Evolutionary conservation across 2,113 vertebrate species (phyloP).

Genomic region (Psilopsiagon aurifrons): DNA sequence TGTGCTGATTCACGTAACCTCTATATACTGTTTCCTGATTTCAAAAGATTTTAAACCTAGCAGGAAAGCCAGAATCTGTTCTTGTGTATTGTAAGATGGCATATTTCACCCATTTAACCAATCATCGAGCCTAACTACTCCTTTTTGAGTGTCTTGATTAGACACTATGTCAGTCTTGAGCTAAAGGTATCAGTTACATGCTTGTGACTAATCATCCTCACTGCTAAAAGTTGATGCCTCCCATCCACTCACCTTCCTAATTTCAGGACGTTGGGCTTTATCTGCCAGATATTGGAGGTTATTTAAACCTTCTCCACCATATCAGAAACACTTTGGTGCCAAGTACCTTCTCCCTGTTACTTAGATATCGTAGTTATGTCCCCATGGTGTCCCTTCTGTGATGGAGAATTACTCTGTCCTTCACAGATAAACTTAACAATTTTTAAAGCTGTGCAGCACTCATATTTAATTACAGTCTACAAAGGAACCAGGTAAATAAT

Average conservation of each 20-base stretch:
- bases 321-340: neutral
- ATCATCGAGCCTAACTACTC: neutral
- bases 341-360: neutral
- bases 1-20: neutral
- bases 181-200: neutral
- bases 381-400: neutral
- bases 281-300: neutral
- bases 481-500: neutral
- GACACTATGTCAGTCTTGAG: neutral
- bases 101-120: neutral
- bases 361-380: neutral
- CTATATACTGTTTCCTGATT: neutral
- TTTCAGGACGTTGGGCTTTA: neutral
- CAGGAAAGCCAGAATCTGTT: neutral
- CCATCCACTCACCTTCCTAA: neutral
- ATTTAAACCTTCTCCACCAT: neutral
- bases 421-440: neutral
- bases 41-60: neutral
- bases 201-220: neutral
- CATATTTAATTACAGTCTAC: neutral
- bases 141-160: neutral
- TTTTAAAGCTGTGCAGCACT: neutral
- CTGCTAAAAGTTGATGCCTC: neutral
- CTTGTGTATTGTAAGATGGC: neutral
- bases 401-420: neutral